These are phyloP conservation scores for Xiphophorus hellerii DNA, from an alignment of 2,113 vertebrate genomes.

Conservation along the genomic window DNA sequence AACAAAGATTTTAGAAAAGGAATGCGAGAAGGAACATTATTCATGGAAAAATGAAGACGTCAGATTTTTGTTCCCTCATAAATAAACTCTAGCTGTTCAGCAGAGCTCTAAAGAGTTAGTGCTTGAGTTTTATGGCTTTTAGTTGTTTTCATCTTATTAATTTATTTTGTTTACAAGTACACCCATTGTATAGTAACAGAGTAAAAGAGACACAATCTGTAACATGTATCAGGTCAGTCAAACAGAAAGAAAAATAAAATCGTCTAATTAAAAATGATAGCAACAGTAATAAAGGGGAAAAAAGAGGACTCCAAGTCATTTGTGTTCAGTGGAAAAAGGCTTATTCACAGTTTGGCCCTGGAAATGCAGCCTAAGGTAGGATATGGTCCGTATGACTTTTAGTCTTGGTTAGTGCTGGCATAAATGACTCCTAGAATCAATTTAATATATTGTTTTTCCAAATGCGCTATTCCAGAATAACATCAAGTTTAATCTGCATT, in stretches of 20 bases:
- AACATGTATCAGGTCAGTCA: slow-evolving; percentile 66
- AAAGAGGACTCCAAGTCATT: slow-evolving; percentile 70
- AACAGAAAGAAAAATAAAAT: slow-evolving; percentile 55
- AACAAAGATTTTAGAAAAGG: slow-evolving; percentile 66
- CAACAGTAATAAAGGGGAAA: slow-evolving; percentile 31
- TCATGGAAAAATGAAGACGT: slow-evolving; percentile 66
- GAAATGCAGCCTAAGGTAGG: slow-evolving; percentile 43
- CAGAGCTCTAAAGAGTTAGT: slow-evolving; percentile 82
- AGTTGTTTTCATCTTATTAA: slow-evolving; percentile 79
- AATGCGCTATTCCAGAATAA: slow-evolving; percentile 25
- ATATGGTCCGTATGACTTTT: slow-evolving; percentile 44
- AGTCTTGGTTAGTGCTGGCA: slow-evolving; percentile 48
- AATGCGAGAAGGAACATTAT: slow-evolving; percentile 74
- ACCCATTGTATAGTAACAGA: slow-evolving; percentile 72
- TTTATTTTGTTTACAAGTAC: slow-evolving; percentile 75
- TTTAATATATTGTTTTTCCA: slow-evolving; percentile 24
- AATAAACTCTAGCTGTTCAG: slow-evolving; percentile 76
- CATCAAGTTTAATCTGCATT: slow-evolving; percentile 19
- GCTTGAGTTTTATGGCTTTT: slow-evolving; percentile 86
- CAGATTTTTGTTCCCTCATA: slow-evolving; percentile 58
- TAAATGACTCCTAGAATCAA: slow-evolving; percentile 46
- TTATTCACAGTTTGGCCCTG: slow-evolving; percentile 53
- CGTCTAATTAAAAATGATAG: slow-evolving; percentile 23
- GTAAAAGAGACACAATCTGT: slow-evolving; percentile 71
- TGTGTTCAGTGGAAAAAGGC: slow-evolving; percentile 42